Percentiles rank a stretch among this genome's conserved stretches.
These are phyloP conservation scores for Planiliza haematocheilus DNA, from an alignment of 2,113 vertebrate species.

Conservation along the genomic window DNA sequence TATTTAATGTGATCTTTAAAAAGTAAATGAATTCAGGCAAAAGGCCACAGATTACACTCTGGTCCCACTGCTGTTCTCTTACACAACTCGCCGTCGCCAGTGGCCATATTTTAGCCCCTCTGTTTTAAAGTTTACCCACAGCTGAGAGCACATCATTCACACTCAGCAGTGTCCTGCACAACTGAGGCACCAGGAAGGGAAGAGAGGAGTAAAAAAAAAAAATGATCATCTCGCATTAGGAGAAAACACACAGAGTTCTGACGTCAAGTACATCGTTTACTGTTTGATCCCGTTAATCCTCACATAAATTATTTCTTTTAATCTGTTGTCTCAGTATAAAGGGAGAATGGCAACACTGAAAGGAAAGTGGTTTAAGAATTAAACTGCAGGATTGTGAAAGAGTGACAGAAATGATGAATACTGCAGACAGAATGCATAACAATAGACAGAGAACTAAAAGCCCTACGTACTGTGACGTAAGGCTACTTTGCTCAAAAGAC, in stretches of 20 bases:
- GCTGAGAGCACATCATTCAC: constrained; percentile 10
- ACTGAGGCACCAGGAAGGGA: background rate
- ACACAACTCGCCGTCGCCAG: constrained; percentile 18
- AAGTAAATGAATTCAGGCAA: background rate
- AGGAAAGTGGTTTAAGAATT: no score
- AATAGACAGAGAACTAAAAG: no score
- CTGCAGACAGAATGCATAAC: no score
- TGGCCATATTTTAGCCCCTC: background rate
- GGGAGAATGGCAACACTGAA: no score
- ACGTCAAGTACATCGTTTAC: background rate
- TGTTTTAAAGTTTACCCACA: background rate
- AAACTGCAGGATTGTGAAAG: background rate
- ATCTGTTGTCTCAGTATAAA: background rate
- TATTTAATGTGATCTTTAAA: no score
- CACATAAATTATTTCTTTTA: no score
- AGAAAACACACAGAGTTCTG: background rate
- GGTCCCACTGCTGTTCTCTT: background rate
- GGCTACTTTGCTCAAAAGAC: no score
- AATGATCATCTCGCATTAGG: background rate
- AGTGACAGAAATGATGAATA: no score
- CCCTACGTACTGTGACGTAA: no score
- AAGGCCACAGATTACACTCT: background rate
- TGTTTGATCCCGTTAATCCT: background rate
- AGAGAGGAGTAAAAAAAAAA: background rate
- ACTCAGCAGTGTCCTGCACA: background rate